Conservation (phyloP, 2,888 invertebrate genomes). For the Rotaria socialis region DNA sequence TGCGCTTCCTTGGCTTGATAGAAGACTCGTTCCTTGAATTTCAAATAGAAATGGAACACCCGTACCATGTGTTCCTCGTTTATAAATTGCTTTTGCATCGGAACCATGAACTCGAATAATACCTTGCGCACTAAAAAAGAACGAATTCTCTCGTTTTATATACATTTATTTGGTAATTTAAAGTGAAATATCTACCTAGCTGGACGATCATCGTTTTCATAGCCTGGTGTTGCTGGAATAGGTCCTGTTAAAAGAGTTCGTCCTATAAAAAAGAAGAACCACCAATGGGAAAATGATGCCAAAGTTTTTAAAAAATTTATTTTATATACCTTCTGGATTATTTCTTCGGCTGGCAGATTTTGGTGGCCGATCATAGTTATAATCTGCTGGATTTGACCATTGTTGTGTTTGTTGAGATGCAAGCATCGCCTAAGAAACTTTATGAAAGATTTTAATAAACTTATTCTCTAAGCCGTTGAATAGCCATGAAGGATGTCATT, state of each 20-base stretch:
- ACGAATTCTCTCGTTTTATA: too few species aligned
- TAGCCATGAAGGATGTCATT: not conserved
- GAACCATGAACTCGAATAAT: conserved; percentile 1
- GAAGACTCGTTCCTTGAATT: not conserved
- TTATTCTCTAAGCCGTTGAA: not conserved
- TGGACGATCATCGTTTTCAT: not conserved
- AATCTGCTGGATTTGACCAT: not conserved
- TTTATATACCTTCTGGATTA: not conserved
- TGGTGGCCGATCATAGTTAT: not conserved
- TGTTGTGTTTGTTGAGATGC: not conserved
- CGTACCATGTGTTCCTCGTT: not conserved
- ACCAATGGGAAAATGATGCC: too few species aligned
- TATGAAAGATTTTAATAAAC: not conserved
- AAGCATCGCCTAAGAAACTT: not conserved
- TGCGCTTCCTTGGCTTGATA: not conserved
- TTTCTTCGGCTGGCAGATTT: not conserved
- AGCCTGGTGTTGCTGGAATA: not conserved
- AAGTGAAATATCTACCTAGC: not conserved
- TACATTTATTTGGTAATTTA: too few species aligned
- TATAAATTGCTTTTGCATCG: not conserved
- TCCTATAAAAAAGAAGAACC: not conserved
- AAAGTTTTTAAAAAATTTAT: not conserved
- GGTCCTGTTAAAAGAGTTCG: not conserved
- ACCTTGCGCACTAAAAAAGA: too few species aligned
- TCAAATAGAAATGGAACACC: conserved; percentile 16